Evolutionary conservation across 2,113 vertebrate genomes (phyloP).

Genomic region (Sinocyclocheilus maitianheensis): DNA sequence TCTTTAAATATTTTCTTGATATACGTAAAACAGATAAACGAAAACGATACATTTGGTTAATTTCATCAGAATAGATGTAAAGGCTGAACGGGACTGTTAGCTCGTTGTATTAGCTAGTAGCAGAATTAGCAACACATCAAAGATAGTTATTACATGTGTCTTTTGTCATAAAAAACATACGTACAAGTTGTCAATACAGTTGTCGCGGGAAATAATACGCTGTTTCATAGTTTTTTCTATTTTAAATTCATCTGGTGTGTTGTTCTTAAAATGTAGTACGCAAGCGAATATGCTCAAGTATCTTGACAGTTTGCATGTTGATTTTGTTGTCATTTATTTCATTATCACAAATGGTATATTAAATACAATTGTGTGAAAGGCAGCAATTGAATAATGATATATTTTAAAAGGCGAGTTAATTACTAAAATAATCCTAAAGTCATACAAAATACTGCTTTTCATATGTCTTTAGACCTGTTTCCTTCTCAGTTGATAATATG

Average conservation of each 20-base stretch:
- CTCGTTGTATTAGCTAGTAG: neutral
- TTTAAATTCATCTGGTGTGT: neutral
- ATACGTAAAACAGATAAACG: neutral
- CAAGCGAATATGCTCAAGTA: neutral
- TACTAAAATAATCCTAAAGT: neutral
- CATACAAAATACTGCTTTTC: neutral
- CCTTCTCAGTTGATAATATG: neutral
- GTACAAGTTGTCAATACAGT: neutral
- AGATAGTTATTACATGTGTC: neutral
- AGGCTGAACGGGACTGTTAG: neutral
- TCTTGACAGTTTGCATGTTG: neutral
- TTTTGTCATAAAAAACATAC: neutral
- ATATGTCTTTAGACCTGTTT: neutral
- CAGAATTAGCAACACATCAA: neutral
- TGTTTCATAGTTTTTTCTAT: neutral
- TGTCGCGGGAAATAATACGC: neutral
- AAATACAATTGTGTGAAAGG: neutral
- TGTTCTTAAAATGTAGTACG: neutral
- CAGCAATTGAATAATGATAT: neutral
- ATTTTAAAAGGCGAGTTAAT: neutral
- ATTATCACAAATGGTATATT: neutral
- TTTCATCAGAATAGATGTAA: neutral
- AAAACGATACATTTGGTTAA: neutral
- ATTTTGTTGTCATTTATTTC: neutral
- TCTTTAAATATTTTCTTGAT: neutral